These are phyloP conservation scores for Baccha elongata DNA, from an alignment of 2,888 invertebrate species.

Conservation along the genomic window DNA sequence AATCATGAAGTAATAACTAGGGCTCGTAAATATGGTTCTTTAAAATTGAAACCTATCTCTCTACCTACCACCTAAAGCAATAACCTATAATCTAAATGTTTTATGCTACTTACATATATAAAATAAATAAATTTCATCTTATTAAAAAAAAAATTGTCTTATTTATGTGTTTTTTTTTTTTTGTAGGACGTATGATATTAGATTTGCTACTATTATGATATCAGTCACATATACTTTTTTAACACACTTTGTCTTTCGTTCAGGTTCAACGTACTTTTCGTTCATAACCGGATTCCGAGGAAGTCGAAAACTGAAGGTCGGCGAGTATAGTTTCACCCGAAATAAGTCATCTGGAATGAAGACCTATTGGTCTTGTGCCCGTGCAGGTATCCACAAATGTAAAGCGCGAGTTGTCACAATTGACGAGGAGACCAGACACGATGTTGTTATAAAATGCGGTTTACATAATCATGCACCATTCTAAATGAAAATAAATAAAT, in stretches of 20 bases:
- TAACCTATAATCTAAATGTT: too few species aligned
- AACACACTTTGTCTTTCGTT: conserved; percentile 68
- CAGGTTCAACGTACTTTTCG: conserved; percentile 77
- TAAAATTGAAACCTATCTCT: conserved; percentile 76
- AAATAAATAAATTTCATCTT: neutral
- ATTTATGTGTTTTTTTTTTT: too few species aligned
- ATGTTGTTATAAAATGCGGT: conserved; percentile 81
- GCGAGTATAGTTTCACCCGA: conserved; percentile 81
- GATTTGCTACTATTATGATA: too few species aligned
- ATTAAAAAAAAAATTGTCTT: neutral
- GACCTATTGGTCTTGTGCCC: conserved; percentile 82
- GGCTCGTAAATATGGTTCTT: conserved; percentile 81
- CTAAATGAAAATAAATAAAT: conserved; percentile 66
- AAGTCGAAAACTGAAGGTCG: conserved; percentile 82
- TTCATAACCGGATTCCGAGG: conserved; percentile 82
- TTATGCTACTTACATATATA: too few species aligned
- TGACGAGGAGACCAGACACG: conserved; percentile 79
- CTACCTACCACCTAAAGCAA: neutral
- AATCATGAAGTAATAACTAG: conserved; percentile 82
- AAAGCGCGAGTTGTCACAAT: conserved; percentile 82
- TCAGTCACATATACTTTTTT: conserved; percentile 25
- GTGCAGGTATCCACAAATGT: conserved; percentile 82
- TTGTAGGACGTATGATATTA: neutral
- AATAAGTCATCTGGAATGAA: conserved; percentile 81
- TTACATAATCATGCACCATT: conserved; percentile 82